Evolutionary conservation across 1,140 invertebrate species (phyloP).

Genomic region (Drosophila bipectinata): DNA sequence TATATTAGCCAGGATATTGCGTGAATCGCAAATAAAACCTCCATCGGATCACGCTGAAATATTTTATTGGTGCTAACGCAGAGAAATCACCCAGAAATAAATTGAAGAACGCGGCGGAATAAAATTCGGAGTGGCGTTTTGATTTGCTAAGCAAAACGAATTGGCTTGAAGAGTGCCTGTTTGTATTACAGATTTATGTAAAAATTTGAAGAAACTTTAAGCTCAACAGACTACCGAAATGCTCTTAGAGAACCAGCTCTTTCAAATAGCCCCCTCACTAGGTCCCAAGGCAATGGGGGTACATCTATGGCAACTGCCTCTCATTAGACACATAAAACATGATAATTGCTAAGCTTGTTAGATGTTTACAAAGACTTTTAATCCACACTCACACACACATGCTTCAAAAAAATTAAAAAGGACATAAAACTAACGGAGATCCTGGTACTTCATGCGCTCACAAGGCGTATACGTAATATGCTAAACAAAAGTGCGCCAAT

Average conservation of each 20-base stretch:
- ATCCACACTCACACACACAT: slow-evolving; percentile 23
- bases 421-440: slow-evolving; percentile 18
- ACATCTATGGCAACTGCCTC: slow-evolving; percentile 16
- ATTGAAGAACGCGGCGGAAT: slow-evolving; percentile 9
- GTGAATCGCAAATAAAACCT: slow-evolving; percentile 5
- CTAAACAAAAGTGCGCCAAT: slow-evolving; percentile 80
- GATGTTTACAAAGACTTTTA: slow-evolving; percentile 65
- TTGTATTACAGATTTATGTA: background rate
- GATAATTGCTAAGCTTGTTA: slow-evolving; percentile 77
- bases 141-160: background rate
- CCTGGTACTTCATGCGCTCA: slow-evolving; percentile 9
- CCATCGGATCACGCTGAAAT: slow-evolving; percentile 26
- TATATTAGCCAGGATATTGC: slow-evolving; percentile 26
- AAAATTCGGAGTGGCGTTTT: slow-evolving; percentile 2
- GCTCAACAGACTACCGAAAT: background rate
- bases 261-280: background rate
- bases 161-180: background rate
- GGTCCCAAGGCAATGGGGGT: background rate
- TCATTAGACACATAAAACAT: slow-evolving; percentile 41
- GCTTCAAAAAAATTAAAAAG: slow-evolving; percentile 3
- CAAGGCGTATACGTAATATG: slow-evolving; percentile 61
- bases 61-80: slow-evolving; percentile 32
- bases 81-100: slow-evolving; percentile 30
- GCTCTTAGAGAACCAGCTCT: background rate
- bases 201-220: background rate